Evolutionary conservation across 2,888 invertebrate genomes (phyloP).

Genomic region (Ommatoiulus sabulosus): DNA sequence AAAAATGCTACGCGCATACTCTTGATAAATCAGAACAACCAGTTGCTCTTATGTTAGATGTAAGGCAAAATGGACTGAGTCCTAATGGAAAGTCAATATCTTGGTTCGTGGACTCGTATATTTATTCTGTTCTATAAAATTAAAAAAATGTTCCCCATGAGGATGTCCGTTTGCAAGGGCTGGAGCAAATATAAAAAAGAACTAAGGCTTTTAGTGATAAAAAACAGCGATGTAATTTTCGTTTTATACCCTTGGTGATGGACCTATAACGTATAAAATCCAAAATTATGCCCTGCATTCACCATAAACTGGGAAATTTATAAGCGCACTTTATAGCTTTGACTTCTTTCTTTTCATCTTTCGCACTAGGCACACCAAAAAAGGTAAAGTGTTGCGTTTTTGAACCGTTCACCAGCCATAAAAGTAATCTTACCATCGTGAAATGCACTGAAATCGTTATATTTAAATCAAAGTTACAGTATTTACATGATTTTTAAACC

Average conservation of each 20-base stretch:
- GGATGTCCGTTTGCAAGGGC: constrained; percentile 10
- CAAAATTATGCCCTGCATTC: constrained; percentile 13
- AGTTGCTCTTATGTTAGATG: no score
- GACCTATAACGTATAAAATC: constrained; percentile 31
- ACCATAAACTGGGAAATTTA: constrained; percentile 7
- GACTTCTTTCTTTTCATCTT: neutral
- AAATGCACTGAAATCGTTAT: neutral
- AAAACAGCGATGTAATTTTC: constrained; percentile 25
- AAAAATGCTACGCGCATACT: no score
- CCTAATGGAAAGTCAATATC: no score
- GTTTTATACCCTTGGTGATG: neutral
- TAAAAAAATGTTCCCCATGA: neutral
- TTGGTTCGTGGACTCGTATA: no score
- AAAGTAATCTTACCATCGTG: neutral
- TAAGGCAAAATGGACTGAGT: no score
- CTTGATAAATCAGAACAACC: no score
- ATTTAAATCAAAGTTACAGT: neutral
- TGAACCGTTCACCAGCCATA: neutral
- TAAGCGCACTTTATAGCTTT: neutral
- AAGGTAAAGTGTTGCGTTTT: neutral
- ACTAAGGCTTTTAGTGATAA: neutral
- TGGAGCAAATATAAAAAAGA: neutral
- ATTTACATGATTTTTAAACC: constrained; percentile 7
- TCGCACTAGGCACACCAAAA: neutral
- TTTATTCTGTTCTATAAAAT: neutral